phyloP scores from a whole-genome alignment of 1,140 invertebrate species.

The Frieseomelitta varia region DNA sequence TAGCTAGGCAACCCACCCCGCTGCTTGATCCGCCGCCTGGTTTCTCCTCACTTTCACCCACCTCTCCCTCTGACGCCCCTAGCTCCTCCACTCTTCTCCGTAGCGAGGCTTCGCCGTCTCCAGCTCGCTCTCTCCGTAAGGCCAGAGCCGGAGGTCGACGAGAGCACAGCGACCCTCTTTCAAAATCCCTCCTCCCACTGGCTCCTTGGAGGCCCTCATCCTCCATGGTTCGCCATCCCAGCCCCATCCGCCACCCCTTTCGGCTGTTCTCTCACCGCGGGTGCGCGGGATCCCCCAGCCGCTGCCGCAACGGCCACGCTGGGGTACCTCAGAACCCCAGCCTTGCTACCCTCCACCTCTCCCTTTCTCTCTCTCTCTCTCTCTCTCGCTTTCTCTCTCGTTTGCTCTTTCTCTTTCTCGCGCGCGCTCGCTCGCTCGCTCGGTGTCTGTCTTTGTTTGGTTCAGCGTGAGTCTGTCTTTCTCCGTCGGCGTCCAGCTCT shows the following conservation, averaged over 20 bases:
- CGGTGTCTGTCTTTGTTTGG: not conserved
- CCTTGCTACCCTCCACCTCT: conserved; percentile 60
- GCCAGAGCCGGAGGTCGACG: conserved; percentile 43
- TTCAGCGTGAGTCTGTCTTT: not conserved
- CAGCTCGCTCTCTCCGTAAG: not conserved
- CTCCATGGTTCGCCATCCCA: conserved; percentile 50
- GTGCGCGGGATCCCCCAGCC: conserved; percentile 79
- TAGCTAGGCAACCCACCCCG: conserved; percentile 82
- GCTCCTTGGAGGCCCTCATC: conserved; percentile 59
- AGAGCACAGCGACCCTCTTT: conserved; percentile 75
- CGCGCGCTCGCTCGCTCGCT: not conserved
- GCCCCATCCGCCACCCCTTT: conserved; percentile 52
- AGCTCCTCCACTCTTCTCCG: conserved; percentile 38
- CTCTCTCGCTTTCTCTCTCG: not conserved
- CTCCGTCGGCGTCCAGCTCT: not conserved
- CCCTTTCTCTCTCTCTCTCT: too few relatives aligned
- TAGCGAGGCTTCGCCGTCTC: conserved; percentile 46
- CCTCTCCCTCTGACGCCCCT: conserved; percentile 57
- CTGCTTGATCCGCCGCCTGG: conserved; percentile 60
- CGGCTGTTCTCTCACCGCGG: conserved; percentile 75
- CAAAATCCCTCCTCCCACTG: conserved; percentile 76
- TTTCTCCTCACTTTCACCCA: conserved; percentile 66
- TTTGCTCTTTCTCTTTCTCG: conserved; percentile 5
- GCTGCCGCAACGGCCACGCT: conserved; percentile 80
- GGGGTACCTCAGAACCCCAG: conserved; percentile 81